Base-by-base conservation (phyloP, 2,797 vertebrate species). In the Merluccius polli region DNA sequence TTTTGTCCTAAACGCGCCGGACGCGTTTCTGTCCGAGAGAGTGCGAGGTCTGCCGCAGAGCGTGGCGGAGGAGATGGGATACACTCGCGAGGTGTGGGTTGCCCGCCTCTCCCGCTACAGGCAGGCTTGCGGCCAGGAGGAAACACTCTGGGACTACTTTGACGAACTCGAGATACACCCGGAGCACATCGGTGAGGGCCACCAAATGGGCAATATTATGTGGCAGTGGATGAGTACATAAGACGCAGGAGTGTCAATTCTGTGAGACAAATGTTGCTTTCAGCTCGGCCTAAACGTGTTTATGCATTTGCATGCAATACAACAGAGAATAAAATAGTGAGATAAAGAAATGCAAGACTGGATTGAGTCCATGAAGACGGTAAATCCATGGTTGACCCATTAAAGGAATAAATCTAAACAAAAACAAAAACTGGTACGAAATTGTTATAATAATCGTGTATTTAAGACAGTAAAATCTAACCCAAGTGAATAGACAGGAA, bases 161-260 rank as follows among this genome's bases (percentile, higher is more conserved):
- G 96, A 98, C 63, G 95, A 98, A 80, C 88, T 95, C 38, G 96
- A 98, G 92, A 94, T 98, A 90, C 93, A 95, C 79, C 96, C 95
- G 2, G 90, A 94, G 44, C 84, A 93, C 70, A 95, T 98, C 0
- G 95, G 98, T 99, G 94, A 65, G 59, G 59, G 24, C 59, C 24
- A 0, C n/a, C 59, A 27, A 12, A 65, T 27, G 59, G 8, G 7
- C 52, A 10, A n/a, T 24, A 9, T 9, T 24, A 59, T 10, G 21
- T 3, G 52, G 52, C 21, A n/a, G 24, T n/a, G 7, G 52, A 59
- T 24, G n/a, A 59, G n/a, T 16, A 1, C 21, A 10, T 24, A 1
- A 2, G 48, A 52, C 48, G 9, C 48, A n/a, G 21, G 21, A 21
- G 12, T 44, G 15, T 2, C n/a, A 44, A 16, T 44, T 16, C 41